Conservation (phyloP, 2,113 vertebrate species). For the Percopsis transmontana region DNA sequence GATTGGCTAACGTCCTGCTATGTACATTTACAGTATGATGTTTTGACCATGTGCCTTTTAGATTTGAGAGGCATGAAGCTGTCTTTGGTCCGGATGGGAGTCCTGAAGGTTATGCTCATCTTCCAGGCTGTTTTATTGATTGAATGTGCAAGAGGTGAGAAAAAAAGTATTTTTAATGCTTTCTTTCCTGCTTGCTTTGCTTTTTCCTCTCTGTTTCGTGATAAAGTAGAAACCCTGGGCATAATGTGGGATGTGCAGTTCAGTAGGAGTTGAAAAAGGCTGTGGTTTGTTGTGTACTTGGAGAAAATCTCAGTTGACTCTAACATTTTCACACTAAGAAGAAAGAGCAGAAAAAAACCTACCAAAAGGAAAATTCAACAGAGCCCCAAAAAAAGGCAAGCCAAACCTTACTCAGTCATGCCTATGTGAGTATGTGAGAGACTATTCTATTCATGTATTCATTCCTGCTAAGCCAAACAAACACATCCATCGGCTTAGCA, state of each 20-base stretch:
- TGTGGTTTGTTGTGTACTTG: conserved; percentile 47
- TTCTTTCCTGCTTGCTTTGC: neutral
- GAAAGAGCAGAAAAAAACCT: conserved; percentile 49
- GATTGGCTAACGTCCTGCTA: neutral
- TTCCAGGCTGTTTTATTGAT: conserved; percentile 77
- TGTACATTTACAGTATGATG: conserved; percentile 11
- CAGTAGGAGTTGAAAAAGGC: conserved; percentile 37
- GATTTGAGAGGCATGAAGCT: conserved; percentile 56
- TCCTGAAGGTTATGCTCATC: conserved; percentile 78
- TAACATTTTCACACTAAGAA: conserved; percentile 38
- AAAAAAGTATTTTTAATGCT: neutral
- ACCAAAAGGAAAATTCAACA: conserved; percentile 42
- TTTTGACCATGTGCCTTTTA: conserved; percentile 51
- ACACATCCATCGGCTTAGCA: conserved; percentile 72
- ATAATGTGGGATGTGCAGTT: conserved; percentile 20
- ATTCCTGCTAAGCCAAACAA: conserved; percentile 68
- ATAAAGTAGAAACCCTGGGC: neutral
- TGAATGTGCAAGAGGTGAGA: conserved; percentile 85
- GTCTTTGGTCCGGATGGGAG: conserved; percentile 76
- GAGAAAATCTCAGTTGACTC: conserved; percentile 55
- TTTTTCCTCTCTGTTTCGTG: neutral
- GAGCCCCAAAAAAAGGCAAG: conserved; percentile 62
- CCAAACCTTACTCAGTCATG: conserved; percentile 26
- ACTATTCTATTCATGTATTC: conserved; percentile 23
- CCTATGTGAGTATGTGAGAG: conserved; percentile 6